Evolutionary conservation across 2,113 vertebrate species (phyloP), one percentile per base, ranked within the genome.

Genomic region (Scomber colias): DNA sequence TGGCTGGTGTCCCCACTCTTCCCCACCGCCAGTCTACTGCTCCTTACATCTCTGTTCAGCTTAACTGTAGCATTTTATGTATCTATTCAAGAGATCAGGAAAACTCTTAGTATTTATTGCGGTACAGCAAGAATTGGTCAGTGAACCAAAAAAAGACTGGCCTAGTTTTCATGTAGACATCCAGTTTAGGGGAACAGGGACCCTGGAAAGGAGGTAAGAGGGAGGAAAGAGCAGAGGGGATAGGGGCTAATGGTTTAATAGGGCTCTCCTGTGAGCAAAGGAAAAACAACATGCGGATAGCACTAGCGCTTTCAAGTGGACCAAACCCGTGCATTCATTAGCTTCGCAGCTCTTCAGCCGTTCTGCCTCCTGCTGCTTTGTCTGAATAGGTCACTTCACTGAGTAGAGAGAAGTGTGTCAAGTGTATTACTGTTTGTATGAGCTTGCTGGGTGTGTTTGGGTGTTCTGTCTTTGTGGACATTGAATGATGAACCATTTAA

Each of bases 321-420:
- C 75, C 77, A 84, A 84, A 89, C 61, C 89, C n/a, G 3, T 75
- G 75, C 82, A 90, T 90, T 87, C 84, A 86, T 91, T 87, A 76
- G 82, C 83, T 85, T 63, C 46, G 48, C 57, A 12, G 80, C 76
- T 87, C 84, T 81, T 73, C 79, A 84, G 81, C 79, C 80, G 69
- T 79, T 88, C 83, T 73, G 84, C 77, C 81, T 83, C 91, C 83
- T 63, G 86, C 87, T 87, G 88, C 83, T 92, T 73, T 65, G 82
- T 88, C 81, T 92, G 83, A 92, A 83, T 85, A 86, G 91, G 83
- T 92, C 87, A 90, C 85, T 82, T 85, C 64, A 79, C 60, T 66
- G 86, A 84, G 59, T 71, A 46, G 78, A 66, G 77, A 73, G 89
- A 92, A 92, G 92, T 91, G 90, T 92, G 92, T 94, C 90, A 90